Evolutionary conservation across 2,888 invertebrate species (phyloP).

Genomic region (Phlogophora meticulosa): DNA sequence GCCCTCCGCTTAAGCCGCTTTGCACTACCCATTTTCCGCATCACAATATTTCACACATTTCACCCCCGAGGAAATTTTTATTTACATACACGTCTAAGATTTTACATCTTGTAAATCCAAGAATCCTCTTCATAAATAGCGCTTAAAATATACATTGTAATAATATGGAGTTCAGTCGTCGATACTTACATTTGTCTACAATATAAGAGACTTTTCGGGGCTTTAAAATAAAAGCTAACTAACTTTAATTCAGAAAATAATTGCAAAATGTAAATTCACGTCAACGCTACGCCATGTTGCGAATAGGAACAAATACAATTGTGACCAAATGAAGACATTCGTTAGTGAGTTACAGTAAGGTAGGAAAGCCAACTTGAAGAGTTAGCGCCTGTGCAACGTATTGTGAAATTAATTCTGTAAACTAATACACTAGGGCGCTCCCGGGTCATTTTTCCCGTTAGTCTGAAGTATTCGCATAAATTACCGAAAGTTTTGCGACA

Average conservation of each 20-base stretch:
- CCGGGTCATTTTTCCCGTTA: conserved; percentile 49
- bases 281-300: conserved; percentile 8
- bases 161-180: neutral
- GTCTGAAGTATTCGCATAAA: conserved; percentile 61
- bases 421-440: conserved; percentile 38
- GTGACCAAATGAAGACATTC: conserved; percentile 46
- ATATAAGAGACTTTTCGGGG: neutral
- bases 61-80: conserved; percentile 49
- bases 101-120: conserved; percentile 57
- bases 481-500: conserved; percentile 50
- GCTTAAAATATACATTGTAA: conserved; percentile 32
- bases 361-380: conserved; percentile 23
- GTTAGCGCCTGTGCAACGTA: conserved; percentile 28
- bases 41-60: conserved; percentile 64
- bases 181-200: neutral
- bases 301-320: conserved; percentile 37
- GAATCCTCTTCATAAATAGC: conserved; percentile 44
- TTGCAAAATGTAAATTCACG: conserved; percentile 16
- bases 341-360: conserved; percentile 19
- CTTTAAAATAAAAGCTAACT: neutral
- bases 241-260: neutral
- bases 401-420: conserved; percentile 58
- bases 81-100: conserved; percentile 58
- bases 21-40: conserved; percentile 62
- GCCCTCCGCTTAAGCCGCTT: conserved; percentile 60